Percentiles rank a stretch among this genome's conserved stretches.
Evolutionary conservation across 2,888 invertebrate species (phyloP).

Genomic region (Stenolophus ochropezus): DNA sequence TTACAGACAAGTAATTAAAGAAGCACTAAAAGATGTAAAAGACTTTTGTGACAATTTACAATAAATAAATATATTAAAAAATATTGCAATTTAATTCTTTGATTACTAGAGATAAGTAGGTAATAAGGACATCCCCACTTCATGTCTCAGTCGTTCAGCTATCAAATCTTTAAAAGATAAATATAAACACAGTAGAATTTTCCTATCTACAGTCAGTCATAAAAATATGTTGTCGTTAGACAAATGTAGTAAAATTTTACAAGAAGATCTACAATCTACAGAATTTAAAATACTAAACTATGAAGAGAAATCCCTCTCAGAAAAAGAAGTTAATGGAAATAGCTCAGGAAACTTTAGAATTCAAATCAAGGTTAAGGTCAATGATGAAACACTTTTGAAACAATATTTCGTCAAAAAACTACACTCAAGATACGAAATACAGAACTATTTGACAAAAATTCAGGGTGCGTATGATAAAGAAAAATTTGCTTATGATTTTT

Average conservation of each 20-base stretch:
- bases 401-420: conserved; percentile 12
- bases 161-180: too few relatives aligned
- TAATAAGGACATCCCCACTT: conserved; percentile 13
- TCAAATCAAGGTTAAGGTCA: conserved; percentile 37
- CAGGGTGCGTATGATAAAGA: conserved; percentile 57
- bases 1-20: conserved; percentile 63
- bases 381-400: neutral
- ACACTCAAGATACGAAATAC: neutral
- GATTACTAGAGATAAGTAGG: too few relatives aligned
- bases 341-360: conserved; percentile 61
- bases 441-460: conserved; percentile 5
- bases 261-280: conserved; percentile 34
- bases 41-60: conserved; percentile 65
- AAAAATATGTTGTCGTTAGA: neutral
- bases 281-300: conserved; percentile 48
- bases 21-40: conserved; percentile 66
- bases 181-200: too few relatives aligned
- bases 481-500: conserved; percentile 58
- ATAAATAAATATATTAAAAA: neutral
- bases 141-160: too few relatives aligned
- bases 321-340: conserved; percentile 44
- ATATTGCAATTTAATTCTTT: neutral
- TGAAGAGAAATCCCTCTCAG: conserved; percentile 38
- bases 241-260: conserved; percentile 16
- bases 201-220: neutral